Evolutionary conservation across 2,113 vertebrate species (phyloP).

Genomic region (Herpetotheres cachinnans): DNA sequence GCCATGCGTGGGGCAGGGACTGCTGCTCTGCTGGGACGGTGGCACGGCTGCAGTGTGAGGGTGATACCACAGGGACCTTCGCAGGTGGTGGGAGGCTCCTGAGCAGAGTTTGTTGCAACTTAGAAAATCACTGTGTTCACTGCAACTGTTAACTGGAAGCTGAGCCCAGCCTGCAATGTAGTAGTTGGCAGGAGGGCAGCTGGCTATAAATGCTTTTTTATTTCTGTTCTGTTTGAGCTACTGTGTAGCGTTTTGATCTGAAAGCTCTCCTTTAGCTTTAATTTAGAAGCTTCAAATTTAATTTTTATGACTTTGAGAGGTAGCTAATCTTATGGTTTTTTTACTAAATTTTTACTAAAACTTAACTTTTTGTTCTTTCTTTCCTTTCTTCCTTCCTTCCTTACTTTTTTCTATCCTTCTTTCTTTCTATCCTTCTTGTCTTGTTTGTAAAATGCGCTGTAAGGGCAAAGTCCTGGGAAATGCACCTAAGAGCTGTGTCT

Average conservation of each 20-base stretch:
- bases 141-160: neutral
- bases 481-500: neutral
- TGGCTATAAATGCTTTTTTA: neutral
- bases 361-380: neutral
- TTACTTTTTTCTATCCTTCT: accelerated
- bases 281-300: neutral
- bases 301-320: neutral
- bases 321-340: neutral
- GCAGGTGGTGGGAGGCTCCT: neutral
- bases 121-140: accelerated
- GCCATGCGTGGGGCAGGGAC: accelerated
- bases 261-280: neutral
- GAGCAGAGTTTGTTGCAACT: neutral
- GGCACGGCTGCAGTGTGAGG: accelerated
- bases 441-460: neutral
- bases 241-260: neutral
- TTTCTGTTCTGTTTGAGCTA: neutral
- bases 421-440: neutral
- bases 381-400: too few relatives aligned
- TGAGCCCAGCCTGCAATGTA: neutral
- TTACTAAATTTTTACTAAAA: neutral
- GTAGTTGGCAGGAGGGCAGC: neutral
- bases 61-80: neutral
- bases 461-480: neutral
- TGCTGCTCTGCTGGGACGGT: neutral